Percentiles rank a stretch among this genome's conserved stretches.
phyloP scores from a whole-genome alignment of 2,797 vertebrate species.

The Spizella passerina region DNA sequence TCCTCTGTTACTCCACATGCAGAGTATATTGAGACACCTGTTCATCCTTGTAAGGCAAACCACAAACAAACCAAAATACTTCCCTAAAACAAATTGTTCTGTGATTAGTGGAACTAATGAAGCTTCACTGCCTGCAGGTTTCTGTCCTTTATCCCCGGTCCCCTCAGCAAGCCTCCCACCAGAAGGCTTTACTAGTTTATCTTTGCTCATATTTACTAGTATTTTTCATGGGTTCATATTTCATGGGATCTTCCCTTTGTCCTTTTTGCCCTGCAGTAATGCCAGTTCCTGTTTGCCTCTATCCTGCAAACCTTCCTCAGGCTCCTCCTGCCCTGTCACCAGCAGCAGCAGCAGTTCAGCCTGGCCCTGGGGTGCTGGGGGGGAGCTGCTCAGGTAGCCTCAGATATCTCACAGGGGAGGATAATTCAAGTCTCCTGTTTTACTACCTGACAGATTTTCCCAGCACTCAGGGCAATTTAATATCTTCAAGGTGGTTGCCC shows the following conservation, averaged over 20 bases:
- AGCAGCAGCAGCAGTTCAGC: not conserved
- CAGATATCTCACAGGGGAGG: not conserved
- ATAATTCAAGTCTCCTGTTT: not conserved
- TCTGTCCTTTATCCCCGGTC: not conserved
- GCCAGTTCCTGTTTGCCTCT: not conserved
- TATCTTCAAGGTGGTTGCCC: not conserved
- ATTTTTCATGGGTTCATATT: not conserved
- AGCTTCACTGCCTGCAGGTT: not conserved
- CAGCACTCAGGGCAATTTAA: not conserved
- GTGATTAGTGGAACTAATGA: constrained; percentile 33
- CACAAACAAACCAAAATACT: constrained; percentile 18
- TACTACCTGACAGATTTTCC: not conserved
- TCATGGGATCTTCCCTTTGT: not conserved
- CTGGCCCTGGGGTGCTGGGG: not conserved
- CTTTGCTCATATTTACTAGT: not conserved
- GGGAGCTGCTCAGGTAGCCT: not conserved
- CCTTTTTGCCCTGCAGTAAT: not conserved
- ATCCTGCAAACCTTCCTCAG: not conserved
- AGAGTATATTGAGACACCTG: constrained; percentile 33
- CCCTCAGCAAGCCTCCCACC: not conserved
- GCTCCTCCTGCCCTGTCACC: not conserved
- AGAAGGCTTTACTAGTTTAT: not conserved
- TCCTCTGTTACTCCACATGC: not conserved
- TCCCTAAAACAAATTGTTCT: constrained; percentile 7
- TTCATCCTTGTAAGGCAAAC: constrained; percentile 26